Evolutionary conservation across 1,140 invertebrate genomes (phyloP).

Genomic region (Sitobion miscanthi): DNA sequence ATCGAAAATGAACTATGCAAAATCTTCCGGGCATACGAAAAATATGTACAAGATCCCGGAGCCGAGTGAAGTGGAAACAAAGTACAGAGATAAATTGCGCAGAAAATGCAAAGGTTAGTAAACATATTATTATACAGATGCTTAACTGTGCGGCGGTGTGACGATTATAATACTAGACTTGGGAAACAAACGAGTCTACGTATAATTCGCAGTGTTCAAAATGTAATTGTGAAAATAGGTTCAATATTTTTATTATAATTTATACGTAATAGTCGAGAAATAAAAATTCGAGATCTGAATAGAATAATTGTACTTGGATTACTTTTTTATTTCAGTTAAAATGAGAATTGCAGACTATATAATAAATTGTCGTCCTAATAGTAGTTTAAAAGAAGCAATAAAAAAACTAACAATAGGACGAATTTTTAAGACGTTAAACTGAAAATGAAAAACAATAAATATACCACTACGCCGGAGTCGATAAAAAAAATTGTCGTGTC

Average conservation of each 20-base stretch:
- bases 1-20: background rate
- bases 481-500: background rate
- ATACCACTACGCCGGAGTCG: background rate
- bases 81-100: constrained; percentile 70
- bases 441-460: background rate
- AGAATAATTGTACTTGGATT: background rate
- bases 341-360: background rate
- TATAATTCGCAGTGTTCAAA: background rate
- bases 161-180: background rate
- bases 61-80: constrained; percentile 65
- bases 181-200: background rate
- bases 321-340: background rate
- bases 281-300: background rate
- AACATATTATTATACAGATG: background rate
- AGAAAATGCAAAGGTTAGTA: constrained; percentile 66
- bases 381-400: background rate
- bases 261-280: background rate
- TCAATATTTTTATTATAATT: background rate
- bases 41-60: constrained; percentile 58
- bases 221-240: background rate
- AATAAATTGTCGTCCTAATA: background rate
- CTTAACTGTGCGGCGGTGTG: background rate
- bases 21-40: background rate
- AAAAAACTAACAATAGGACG: background rate
- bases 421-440: background rate